Base-by-base conservation (phyloP, 2,113 vertebrate species). In the Reinhardtius hippoglossoides region DNA sequence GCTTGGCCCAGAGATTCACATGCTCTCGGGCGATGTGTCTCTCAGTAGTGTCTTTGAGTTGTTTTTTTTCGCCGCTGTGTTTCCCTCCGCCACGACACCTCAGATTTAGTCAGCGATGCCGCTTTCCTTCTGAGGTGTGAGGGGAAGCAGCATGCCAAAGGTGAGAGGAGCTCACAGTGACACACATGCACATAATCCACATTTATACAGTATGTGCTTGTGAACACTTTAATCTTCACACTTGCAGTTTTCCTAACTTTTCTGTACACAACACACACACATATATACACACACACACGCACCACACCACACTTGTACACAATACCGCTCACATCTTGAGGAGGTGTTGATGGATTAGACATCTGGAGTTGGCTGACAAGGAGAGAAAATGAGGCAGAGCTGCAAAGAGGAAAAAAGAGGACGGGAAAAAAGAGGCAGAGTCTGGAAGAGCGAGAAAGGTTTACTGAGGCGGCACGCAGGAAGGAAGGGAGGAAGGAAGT, bases 291-390 rank as follows among this genome's bases (percentile, higher is more conserved):
- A 67, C 40, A 56, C 54, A 23, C 23, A 23, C 48, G 24, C 55
- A 58, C 82, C 59, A 65, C 55, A 18, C 27, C 66, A 58, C 87
- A 84, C 68, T 88, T 80, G 67, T 88, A 71, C 88, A 89, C 91
- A 90, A 91, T 84, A 77, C 80, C 44, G 69, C 87, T 92, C 84
- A 87, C 90, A 91, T 87, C 88, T 93, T 90, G 92, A 92, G 81
- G 88, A 94, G 92, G 93, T 94, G 94, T 94, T 95, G 92, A 94
- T 94, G 93, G 94, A 94, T 93, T 91, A 93, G 93, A 93, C 93
- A 95, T 94, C 93, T 95, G 93, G 89, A 93, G 86, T 92, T 90
- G 90, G 88, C 90, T 92, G 92, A 93, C 91, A 92, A 90, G 91
- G 82, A 87, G 92, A 86, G 87, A 93, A 93, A 89, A 90, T 85